phyloP scores from a whole-genome alignment of 2,113 vertebrate species.

The Tautogolabrus adspersus region DNA sequence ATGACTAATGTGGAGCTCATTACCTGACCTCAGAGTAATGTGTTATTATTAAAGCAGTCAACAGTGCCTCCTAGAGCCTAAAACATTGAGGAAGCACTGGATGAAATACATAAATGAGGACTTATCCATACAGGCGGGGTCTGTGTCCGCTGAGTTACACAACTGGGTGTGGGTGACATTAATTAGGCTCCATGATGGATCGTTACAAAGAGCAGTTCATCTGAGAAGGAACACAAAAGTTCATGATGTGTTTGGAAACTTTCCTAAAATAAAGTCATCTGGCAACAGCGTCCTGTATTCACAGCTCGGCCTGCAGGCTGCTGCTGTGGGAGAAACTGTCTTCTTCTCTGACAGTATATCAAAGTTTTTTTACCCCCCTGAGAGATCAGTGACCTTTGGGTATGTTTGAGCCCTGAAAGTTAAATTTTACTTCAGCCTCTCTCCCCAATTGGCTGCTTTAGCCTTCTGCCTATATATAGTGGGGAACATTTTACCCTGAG shows the following conservation, averaged over 20 bases:
- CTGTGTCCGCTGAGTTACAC: conserved; percentile 2
- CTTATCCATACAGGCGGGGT: background rate
- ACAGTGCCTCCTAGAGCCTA: conserved; percentile 31
- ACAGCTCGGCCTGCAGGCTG: background rate
- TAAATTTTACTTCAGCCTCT: conserved; percentile 9
- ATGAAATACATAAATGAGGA: background rate
- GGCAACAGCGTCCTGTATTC: background rate
- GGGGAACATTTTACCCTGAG: background rate
- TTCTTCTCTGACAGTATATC: background rate
- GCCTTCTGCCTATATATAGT: accelerated
- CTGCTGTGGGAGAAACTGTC: background rate
- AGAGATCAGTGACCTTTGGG: background rate
- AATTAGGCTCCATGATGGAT: conserved; percentile 17
- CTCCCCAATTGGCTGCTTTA: conserved; percentile 54
- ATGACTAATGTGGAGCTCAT: background rate
- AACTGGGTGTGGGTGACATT: conserved; percentile 20
- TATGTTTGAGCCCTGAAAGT: background rate
- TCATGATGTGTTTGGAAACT: conserved; percentile 9
- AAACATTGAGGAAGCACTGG: accelerated
- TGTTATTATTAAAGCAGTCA: background rate
- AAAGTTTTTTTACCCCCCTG: background rate
- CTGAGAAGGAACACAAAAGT: conserved; percentile 12
- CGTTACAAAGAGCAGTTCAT: background rate
- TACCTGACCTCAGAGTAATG: background rate
- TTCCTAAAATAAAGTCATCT: background rate